Evolutionary conservation across 2,888 invertebrate species (phyloP), one percentile per base, ranked within the genome.

Genomic region (Hydrotaea diabolus): DNA sequence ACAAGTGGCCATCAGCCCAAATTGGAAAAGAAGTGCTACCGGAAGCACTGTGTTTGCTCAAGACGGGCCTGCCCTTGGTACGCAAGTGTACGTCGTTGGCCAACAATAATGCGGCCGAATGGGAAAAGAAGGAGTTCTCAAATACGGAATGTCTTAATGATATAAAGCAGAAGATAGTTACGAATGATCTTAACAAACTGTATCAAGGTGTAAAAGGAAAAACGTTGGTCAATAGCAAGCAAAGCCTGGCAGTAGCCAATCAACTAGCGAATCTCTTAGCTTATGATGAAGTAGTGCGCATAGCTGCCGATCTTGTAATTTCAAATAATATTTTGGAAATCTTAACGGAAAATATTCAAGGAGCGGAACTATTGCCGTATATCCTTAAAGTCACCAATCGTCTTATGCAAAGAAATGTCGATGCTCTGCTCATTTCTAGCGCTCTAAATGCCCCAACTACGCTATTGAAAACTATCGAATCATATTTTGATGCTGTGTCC

Each of bases 251-350:
- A 15, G 13, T 73, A 15, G 53, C 76, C 0, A 19, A 74, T 1
- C 7, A 62, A 59, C 7, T 13, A 79, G 59, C 43, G 81, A 36
- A 79, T 19, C 21, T 81, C 2, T 31, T 78, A 8, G 19, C 46
- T 31, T 19, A 3, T 2, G 15, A 57, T 0, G 3, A 77, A 19
- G 55, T 53, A 0, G n/a, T 69, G 3, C 84, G 81, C 8, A n/a
- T 79, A 21, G 72, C 84, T 59, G 76, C 81, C 0, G 84, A 85
- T 74, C 76, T 85, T 1, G 78, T 76, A 73, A 57, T 82, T 21
- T 53, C 84, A 4, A 73, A 59, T 26, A 74, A 82, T 8, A 85
- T 85, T 13, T 13, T 85, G 4, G 49, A 76, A 59, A 49, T 76
- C 5, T 36, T 82, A 26, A 76, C 78, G 0, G 7, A 49, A 21